phyloP scores from a whole-genome alignment of 2,797 vertebrate genomes.

The Hapalemur alaotrensis region DNA sequence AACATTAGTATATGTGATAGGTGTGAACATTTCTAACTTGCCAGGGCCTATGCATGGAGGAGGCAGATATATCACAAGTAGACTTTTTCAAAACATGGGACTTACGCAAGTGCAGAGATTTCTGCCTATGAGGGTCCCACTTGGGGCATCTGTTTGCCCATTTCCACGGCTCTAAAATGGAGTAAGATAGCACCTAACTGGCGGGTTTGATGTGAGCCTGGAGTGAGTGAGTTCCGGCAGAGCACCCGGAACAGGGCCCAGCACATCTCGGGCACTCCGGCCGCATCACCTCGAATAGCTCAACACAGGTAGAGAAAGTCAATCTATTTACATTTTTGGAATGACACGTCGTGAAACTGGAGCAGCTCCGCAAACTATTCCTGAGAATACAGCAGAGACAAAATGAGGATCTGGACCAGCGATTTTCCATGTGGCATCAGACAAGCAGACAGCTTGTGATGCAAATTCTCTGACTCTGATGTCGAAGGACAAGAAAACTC shows the following conservation, averaged over 20 bases:
- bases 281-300: background rate
- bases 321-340: background rate
- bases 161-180: background rate
- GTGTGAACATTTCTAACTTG: background rate
- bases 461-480: background rate
- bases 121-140: background rate
- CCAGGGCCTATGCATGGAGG: background rate
- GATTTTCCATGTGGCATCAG: background rate
- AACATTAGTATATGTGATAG: background rate
- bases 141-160: fast-evolving
- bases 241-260: background rate
- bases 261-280: no score
- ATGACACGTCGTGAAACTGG: background rate
- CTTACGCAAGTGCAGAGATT: background rate
- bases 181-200: background rate
- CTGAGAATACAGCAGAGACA: background rate
- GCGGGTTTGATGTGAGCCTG: background rate
- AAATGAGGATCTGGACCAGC: background rate
- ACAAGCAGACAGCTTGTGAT: background rate
- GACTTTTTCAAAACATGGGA: background rate
- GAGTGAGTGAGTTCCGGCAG: background rate
- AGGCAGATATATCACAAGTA: background rate
- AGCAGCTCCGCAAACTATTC: background rate
- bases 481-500: background rate
- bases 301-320: background rate